Percentiles rank a stretch among this genome's conserved stretches.
These are phyloP conservation scores for Galendromus occidentalis DNA, from an alignment of 1,140 invertebrate genomes.

Conservation along the genomic window DNA sequence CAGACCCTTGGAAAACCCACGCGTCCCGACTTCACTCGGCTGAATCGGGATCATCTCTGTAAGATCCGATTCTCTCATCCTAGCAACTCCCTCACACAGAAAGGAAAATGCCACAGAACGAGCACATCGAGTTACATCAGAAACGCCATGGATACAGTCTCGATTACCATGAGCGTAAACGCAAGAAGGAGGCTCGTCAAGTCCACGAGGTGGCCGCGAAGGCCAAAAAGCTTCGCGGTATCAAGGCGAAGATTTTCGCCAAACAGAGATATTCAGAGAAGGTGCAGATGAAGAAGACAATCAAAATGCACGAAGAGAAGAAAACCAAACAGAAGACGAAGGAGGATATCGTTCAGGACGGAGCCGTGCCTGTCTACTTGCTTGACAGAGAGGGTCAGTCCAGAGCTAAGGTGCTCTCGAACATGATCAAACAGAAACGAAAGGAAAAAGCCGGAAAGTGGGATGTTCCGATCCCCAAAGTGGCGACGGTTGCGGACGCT, in stretches of 20 bases:
- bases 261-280: constrained; percentile 92
- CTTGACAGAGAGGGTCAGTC: constrained; percentile 88
- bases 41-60: no score
- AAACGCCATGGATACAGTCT: constrained; percentile 86
- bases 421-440: constrained; percentile 99
- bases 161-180: constrained; percentile 90
- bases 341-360: constrained; percentile 58
- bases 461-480: constrained; percentile 98
- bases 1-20: no score
- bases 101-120: constrained; percentile 88
- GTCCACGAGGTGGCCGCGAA: constrained; percentile 72
- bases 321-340: constrained; percentile 39
- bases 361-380: constrained; percentile 84
- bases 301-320: constrained; percentile 74
- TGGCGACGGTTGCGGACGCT: constrained; percentile 83
- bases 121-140: constrained; percentile 92
- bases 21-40: no score
- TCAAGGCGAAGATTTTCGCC: constrained; percentile 95
- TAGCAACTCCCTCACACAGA: background rate
- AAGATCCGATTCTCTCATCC: no score
- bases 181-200: constrained; percentile 81
- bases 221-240: constrained; percentile 72
- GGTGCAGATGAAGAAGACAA: constrained; percentile 97
- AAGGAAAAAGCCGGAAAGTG: constrained; percentile 99
- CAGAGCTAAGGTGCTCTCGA: constrained; percentile 83